Evolutionary conservation across 2,888 invertebrate genomes (phyloP).

Genomic region (Noctua janthina): DNA sequence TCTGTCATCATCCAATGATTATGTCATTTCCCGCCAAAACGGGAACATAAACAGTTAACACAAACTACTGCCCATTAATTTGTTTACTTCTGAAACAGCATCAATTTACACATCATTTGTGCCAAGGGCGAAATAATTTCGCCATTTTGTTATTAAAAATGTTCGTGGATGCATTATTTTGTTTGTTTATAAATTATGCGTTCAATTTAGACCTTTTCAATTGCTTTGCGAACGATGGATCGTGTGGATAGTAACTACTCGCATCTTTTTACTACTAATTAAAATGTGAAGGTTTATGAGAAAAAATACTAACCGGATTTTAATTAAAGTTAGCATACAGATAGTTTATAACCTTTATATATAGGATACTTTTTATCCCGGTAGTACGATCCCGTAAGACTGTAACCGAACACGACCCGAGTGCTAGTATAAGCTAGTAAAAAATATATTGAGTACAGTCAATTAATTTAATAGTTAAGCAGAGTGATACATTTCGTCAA

Average conservation of each 20-base stretch:
- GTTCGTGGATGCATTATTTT: not conserved
- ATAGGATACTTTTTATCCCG: not conserved
- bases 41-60: constrained; percentile 49
- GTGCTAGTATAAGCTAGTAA: not conserved
- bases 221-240: not conserved
- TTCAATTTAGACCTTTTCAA: not conserved
- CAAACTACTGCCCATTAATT: constrained; percentile 55
- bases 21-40: constrained; percentile 50
- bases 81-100: constrained; percentile 55
- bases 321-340: not conserved
- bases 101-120: constrained; percentile 52
- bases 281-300: not conserved
- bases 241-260: not conserved
- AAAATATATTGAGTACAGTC: not conserved
- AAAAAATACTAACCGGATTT: not conserved
- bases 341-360: not conserved
- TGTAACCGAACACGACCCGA: not conserved
- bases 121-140: constrained; percentile 53
- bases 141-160: constrained; percentile 36
- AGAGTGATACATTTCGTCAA: not conserved
- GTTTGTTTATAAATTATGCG: not conserved
- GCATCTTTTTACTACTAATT: not conserved
- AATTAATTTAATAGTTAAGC: not conserved
- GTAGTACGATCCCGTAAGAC: not conserved
- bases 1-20: constrained; percentile 25